These are phyloP conservation scores for Sebastes fasciatus DNA, from an alignment of 2,113 vertebrate species.

Conservation along the genomic window DNA sequence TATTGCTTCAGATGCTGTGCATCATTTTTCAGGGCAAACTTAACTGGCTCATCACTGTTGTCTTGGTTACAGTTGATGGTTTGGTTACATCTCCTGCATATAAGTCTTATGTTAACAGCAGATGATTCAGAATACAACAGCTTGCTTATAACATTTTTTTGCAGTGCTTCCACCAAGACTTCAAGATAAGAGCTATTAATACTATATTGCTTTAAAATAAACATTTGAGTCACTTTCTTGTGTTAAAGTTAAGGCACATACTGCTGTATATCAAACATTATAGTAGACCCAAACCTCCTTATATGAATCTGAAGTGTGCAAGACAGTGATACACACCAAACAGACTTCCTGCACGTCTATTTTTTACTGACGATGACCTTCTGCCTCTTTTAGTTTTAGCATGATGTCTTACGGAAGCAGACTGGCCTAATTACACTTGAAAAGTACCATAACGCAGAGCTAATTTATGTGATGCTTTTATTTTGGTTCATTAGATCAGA, in stretches of 20 bases:
- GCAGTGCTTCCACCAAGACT: not conserved
- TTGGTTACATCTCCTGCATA: not conserved
- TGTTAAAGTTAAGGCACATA: not conserved
- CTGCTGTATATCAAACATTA: not conserved
- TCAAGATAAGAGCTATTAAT: not conserved
- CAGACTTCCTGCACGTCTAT: conserved; percentile 15
- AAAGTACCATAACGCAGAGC: not conserved
- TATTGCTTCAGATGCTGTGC: not conserved
- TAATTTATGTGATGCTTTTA: not conserved
- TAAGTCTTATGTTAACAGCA: not conserved
- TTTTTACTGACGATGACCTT: conserved; percentile 7
- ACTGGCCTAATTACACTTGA: conserved; percentile 1
- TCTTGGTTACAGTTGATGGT: not conserved
- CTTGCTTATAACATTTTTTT: not conserved
- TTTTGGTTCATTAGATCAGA: not conserved
- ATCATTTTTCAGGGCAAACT: not conserved
- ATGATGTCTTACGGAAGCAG: not conserved
- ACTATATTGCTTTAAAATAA: conserved; percentile 1
- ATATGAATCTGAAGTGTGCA: not conserved
- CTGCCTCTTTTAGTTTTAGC: not conserved
- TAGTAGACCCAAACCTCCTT: not conserved
- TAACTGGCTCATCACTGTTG: not conserved
- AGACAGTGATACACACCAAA: not conserved
- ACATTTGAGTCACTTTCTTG: not conserved
- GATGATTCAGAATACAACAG: not conserved